Evolutionary conservation across 1,140 invertebrate species (phyloP).

Genomic region (Copidosoma floridanum): DNA sequence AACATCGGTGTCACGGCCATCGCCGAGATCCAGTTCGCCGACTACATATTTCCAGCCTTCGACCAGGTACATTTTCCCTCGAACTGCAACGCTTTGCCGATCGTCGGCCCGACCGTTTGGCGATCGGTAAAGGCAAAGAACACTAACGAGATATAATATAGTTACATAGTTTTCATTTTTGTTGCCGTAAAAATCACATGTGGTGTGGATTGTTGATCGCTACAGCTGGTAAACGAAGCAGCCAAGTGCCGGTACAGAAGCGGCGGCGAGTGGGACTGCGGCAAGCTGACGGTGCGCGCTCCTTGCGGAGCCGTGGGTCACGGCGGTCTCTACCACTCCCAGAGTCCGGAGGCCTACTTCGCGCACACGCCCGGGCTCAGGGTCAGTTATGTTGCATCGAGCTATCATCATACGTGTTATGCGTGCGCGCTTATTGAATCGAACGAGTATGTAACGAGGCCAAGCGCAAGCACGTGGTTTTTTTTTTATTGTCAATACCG

Average conservation of each 20-base stretch:
- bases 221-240: conserved; percentile 80
- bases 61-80: conserved; percentile 95
- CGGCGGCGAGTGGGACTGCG: conserved; percentile 87
- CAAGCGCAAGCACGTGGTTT: no score
- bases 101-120: not conserved
- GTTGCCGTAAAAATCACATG: not conserved
- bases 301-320: conserved; percentile 88
- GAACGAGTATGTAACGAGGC: no score
- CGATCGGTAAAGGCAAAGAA: not conserved
- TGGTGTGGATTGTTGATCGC: not conserved
- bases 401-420: no score
- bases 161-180: no score
- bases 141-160: no score
- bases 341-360: conserved; percentile 97
- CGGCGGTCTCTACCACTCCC: conserved; percentile 96
- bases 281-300: conserved; percentile 85
- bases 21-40: conserved; percentile 99
- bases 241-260: conserved; percentile 94
- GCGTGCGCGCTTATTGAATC: no score
- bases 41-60: conserved; percentile 99
- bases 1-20: conserved; percentile 87
- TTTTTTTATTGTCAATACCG: no score
- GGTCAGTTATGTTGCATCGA: conserved; percentile 61
- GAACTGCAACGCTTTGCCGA: not conserved
- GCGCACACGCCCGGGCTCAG: conserved; percentile 95